phyloP scores from a whole-genome alignment of 2,888 invertebrate genomes.

The Polydrusus tereticollis region DNA sequence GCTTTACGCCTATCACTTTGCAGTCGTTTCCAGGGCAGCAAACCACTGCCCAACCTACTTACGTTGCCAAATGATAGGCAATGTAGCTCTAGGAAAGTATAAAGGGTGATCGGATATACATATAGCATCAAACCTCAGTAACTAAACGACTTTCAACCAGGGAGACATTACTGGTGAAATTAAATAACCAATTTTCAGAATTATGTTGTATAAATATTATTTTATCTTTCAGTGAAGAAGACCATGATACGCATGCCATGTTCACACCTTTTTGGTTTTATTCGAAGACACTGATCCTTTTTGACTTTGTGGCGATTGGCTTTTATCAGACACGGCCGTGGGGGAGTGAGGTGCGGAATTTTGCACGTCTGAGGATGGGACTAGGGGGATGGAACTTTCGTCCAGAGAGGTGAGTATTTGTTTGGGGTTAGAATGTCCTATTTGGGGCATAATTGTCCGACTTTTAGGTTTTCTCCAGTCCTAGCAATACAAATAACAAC shows the following conservation, averaged over 20 bases:
- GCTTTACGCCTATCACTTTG: no score
- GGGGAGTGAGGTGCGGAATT: constrained; percentile 67
- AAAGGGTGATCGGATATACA: no score
- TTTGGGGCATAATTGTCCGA: constrained; percentile 79
- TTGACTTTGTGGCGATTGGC: constrained; percentile 68
- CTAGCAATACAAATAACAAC: constrained; percentile 66
- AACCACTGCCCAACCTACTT: no score
- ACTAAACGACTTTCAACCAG: no score
- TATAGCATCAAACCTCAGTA: no score
- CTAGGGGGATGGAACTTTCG: constrained; percentile 65
- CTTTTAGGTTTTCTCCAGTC: constrained; percentile 86
- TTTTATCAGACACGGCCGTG: constrained; percentile 70
- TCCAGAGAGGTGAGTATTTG: constrained; percentile 68
- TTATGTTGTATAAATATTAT: no score
- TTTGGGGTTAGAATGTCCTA: constrained; percentile 70
- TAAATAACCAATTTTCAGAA: no score
- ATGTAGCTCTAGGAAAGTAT: no score
- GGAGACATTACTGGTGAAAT: no score
- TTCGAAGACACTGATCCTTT: constrained; percentile 70
- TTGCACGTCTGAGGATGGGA: constrained; percentile 62
- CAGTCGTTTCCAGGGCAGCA: no score
- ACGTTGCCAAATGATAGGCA: no score
- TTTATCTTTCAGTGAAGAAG: constrained; percentile 32
- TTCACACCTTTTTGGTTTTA: constrained; percentile 69
- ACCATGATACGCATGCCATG: constrained; percentile 57